phyloP scores from a whole-genome alignment of 2,797 vertebrate species.

The Euthynnus affinis region DNA sequence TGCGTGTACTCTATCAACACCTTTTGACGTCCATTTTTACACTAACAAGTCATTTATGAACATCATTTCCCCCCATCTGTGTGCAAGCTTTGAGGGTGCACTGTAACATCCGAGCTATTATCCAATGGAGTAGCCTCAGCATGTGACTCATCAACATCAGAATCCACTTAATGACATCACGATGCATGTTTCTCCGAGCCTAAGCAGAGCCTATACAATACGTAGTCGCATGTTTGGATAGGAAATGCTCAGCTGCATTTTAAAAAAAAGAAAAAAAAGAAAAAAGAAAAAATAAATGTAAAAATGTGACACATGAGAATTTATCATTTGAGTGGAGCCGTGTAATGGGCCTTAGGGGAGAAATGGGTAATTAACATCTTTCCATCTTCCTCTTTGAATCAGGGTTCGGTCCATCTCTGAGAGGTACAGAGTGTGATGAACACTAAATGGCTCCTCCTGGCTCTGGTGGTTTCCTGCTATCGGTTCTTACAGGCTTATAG shows the following conservation, averaged over 20 bases:
- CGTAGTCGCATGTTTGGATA: conserved; percentile 19
- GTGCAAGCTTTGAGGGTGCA: conserved; percentile 40
- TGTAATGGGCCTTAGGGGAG: conserved; percentile 10
- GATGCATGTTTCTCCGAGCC: conserved; percentile 69
- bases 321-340: conserved; percentile 6
- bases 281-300: background rate
- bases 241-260: background rate
- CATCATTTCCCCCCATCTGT: conserved; percentile 14
- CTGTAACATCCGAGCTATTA: conserved; percentile 60
- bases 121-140: conserved; percentile 75
- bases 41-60: background rate
- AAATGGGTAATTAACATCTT: conserved; percentile 33
- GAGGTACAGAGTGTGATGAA: conserved; percentile 37
- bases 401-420: conserved; percentile 34
- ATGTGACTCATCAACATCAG: conserved; percentile 83
- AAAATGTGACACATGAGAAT: conserved; percentile 25
- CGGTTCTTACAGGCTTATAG: conserved; percentile 25
- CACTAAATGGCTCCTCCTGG: conserved; percentile 64
- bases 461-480: conserved; percentile 27
- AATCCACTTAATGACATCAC: conserved; percentile 82
- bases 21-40: conserved; percentile 10
- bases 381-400: conserved; percentile 31
- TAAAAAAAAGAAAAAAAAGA: background rate
- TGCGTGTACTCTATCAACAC: background rate
- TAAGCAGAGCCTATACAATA: conserved; percentile 37